These are phyloP conservation scores for Tinea pellionella DNA, from an alignment of 2,888 invertebrate genomes.

Conservation along the genomic window DNA sequence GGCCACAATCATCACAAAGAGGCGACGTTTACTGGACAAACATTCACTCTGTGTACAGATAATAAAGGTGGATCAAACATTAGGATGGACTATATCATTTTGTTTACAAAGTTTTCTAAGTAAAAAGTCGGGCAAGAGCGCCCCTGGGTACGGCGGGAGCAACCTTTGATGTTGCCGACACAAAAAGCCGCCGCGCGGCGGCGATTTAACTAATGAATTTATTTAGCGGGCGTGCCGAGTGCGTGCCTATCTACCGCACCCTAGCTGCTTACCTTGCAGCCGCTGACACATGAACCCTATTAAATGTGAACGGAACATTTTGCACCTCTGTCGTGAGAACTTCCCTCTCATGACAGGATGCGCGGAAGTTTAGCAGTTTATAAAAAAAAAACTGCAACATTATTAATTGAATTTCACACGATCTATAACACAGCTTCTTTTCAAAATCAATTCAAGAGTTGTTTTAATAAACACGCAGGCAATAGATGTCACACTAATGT, in stretches of 20 bases:
- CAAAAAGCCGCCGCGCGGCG: slow-evolving; percentile 67
- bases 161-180: slow-evolving; percentile 66
- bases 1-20: slow-evolving; percentile 47
- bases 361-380: too few relatives aligned
- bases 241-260: slow-evolving; percentile 20
- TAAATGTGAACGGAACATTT: background rate
- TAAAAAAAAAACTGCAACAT: background rate
- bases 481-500: background rate
- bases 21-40: slow-evolving; percentile 52
- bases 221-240: slow-evolving; percentile 61
- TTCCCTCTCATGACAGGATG: background rate
- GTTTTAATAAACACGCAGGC: background rate
- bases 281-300: background rate
- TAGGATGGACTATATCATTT: slow-evolving; percentile 65
- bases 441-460: too few relatives aligned
- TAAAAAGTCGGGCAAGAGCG: slow-evolving; percentile 61
- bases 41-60: slow-evolving; percentile 57
- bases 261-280: background rate
- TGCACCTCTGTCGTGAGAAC: background rate
- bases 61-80: slow-evolving; percentile 68
- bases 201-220: slow-evolving; percentile 72
- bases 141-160: slow-evolving; percentile 50
- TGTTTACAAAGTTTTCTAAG: slow-evolving; percentile 68
- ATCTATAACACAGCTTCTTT: too few relatives aligned
- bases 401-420: slow-evolving; percentile 12